These are phyloP conservation scores for Alloplasta piceator DNA, from an alignment of 2,888 invertebrate species.

Conservation along the genomic window DNA sequence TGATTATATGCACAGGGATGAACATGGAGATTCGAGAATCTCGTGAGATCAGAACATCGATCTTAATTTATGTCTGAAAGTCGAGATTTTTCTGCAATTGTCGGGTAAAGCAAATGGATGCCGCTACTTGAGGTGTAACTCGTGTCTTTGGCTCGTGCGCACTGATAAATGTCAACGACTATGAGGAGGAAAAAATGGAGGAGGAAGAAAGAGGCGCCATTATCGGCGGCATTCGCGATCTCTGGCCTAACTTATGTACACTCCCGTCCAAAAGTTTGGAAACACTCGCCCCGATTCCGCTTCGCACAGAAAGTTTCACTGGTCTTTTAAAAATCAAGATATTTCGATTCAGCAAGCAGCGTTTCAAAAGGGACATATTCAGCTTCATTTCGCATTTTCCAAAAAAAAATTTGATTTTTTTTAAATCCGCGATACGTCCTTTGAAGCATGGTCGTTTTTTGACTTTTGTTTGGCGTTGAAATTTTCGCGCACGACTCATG, in stretches of 20 bases:
- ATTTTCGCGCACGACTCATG: no score
- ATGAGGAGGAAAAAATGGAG: constrained; percentile 26
- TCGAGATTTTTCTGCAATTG: constrained; percentile 45
- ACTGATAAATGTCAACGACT: constrained; percentile 63
- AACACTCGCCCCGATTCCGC: no score
- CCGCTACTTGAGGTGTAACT: constrained; percentile 7
- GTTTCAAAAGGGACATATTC: no score
- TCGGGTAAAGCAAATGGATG: constrained; percentile 11
- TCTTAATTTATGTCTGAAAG: constrained; percentile 62
- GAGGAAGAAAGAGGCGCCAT: constrained; percentile 24
- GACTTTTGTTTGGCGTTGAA: no score
- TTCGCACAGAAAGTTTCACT: no score
- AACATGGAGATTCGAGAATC: constrained; percentile 2
- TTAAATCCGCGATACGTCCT: no score
- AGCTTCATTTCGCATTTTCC: no score
- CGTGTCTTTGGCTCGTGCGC: constrained; percentile 59
- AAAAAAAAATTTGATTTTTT: no score
- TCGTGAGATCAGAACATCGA: constrained; percentile 44
- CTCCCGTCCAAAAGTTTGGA: no score
- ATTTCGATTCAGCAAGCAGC: no score
- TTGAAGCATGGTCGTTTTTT: no score
- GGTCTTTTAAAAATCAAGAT: no score
- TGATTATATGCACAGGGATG: constrained; percentile 1
- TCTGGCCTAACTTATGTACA: constrained; percentile 31
- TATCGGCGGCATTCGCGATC: constrained; percentile 54